phyloP scores from a whole-genome alignment of 2,113 vertebrate species.

The Daubentonia madagascariensis region DNA sequence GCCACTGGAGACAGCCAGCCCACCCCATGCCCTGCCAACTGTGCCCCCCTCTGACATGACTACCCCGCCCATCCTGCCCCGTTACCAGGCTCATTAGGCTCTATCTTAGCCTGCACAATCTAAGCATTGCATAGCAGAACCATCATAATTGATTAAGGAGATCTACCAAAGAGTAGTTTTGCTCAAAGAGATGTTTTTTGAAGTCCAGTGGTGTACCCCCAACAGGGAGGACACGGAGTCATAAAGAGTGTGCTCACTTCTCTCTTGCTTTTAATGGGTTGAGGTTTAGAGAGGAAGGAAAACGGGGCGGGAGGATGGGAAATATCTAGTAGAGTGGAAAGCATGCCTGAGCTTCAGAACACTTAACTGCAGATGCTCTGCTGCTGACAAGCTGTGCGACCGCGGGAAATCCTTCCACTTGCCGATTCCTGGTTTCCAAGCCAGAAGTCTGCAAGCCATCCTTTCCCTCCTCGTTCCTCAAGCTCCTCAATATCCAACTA shows the following conservation, averaged over 20 bases:
- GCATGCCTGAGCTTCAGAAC: not conserved
- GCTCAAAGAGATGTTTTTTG: not conserved
- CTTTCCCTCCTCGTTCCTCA: not conserved
- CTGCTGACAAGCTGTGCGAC: not conserved
- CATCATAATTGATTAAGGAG: not conserved
- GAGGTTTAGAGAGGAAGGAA: not conserved
- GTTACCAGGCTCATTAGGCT: not conserved
- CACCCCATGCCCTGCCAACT: not conserved
- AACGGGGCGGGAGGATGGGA: not conserved
- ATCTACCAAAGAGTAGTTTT: not conserved
- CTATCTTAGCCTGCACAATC: not conserved
- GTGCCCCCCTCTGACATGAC: not conserved
- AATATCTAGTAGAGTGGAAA: not conserved
- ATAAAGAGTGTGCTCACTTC: not conserved
- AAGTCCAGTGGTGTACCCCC: not conserved
- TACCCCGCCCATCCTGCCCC: not conserved
- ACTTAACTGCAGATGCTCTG: not conserved
- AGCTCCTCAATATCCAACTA: not conserved
- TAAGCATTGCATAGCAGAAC: not conserved
- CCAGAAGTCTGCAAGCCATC: not conserved
- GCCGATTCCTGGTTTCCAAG: not conserved
- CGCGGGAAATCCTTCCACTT: not conserved
- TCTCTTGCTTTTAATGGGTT: not conserved
- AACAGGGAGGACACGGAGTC: not conserved
- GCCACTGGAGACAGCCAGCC: not conserved